Percentiles rank a stretch among this genome's conserved stretches.
Evolutionary conservation across 2,888 invertebrate genomes (phyloP).

Genomic region (Pachycephus smyrnensis): DNA sequence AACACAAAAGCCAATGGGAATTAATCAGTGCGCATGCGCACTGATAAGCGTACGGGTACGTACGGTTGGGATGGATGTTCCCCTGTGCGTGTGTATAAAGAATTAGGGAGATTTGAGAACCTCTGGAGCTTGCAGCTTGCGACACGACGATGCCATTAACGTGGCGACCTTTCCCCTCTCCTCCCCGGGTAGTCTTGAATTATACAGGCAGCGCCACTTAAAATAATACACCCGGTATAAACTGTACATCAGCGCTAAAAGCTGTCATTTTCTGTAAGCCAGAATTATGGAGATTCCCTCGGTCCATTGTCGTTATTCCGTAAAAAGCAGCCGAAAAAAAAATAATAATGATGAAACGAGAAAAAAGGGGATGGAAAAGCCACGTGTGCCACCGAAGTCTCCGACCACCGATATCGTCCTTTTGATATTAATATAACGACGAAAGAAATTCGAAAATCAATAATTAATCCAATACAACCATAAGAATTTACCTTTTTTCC

Average conservation of each 20-base stretch:
- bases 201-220: constrained; percentile 63
- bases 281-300: constrained; percentile 64
- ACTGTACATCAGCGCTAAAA: constrained; percentile 65
- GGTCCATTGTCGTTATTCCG: constrained; percentile 24
- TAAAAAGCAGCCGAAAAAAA: neutral
- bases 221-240: constrained; percentile 65
- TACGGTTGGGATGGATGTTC: constrained; percentile 28
- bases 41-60: constrained; percentile 10
- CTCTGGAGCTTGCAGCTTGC: constrained; percentile 58
- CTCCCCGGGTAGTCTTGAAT: constrained; percentile 50
- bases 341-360: neutral
- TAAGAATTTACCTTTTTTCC: neutral
- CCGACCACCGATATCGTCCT: too few species aligned
- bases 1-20: neutral
- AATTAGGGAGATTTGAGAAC: constrained; percentile 45
- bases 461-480: neutral
- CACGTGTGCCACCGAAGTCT: neutral
- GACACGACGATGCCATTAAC: constrained; percentile 62
- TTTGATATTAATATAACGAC: too few species aligned
- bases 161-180: constrained; percentile 46
- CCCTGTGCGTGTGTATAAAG: neutral
- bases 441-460: neutral
- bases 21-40: neutral
- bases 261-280: constrained; percentile 65
- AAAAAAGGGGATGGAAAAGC: neutral